phyloP scores from a whole-genome alignment of 1,140 invertebrate species.

The Drosophila kurseongensis region DNA sequence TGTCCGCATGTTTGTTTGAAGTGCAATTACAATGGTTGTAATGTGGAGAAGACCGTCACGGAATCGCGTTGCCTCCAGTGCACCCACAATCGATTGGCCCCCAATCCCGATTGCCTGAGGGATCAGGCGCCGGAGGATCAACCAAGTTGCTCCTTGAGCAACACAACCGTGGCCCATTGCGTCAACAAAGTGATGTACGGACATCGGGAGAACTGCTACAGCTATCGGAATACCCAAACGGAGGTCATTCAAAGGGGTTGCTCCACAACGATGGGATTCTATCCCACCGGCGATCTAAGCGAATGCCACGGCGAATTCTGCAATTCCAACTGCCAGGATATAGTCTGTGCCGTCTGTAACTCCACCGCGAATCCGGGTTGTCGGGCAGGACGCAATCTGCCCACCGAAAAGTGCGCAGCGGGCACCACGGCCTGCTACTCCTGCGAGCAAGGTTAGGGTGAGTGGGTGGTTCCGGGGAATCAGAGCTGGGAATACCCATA shows the following conservation, averaged over 20 bases:
- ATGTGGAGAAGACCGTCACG: slow-evolving; percentile 56
- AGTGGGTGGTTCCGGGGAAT: not conserved
- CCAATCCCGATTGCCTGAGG: slow-evolving; percentile 59
- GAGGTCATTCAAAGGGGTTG: slow-evolving; percentile 68
- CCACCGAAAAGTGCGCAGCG: slow-evolving; percentile 35
- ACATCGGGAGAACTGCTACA: slow-evolving; percentile 67
- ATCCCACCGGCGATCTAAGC: slow-evolving; percentile 56
- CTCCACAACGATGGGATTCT: slow-evolving; percentile 72
- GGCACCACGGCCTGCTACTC: slow-evolving; percentile 66
- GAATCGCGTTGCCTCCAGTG: slow-evolving; percentile 65
- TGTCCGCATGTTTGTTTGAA: slow-evolving; percentile 76
- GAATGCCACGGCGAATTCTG: slow-evolving; percentile 73
- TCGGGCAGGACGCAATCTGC: slow-evolving; percentile 40
- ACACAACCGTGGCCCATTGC: slow-evolving; percentile 57
- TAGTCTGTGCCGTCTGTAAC: slow-evolving; percentile 65
- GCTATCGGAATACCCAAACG: slow-evolving; percentile 62
- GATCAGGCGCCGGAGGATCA: slow-evolving; percentile 16
- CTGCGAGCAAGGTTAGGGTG: slow-evolving; percentile 73
- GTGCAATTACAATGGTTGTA: slow-evolving; percentile 79
- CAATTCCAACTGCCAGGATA: slow-evolving; percentile 65
- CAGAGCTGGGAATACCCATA: not conserved
- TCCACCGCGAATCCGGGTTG: slow-evolving; percentile 62
- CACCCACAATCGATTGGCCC: slow-evolving; percentile 31
- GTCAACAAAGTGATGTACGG: slow-evolving; percentile 72
- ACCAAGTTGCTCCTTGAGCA: slow-evolving; percentile 38